Evolutionary conservation across 64 coral and sea anemone genomes (phyloP).

Genomic region (Pocillopora verrucosa): DNA sequence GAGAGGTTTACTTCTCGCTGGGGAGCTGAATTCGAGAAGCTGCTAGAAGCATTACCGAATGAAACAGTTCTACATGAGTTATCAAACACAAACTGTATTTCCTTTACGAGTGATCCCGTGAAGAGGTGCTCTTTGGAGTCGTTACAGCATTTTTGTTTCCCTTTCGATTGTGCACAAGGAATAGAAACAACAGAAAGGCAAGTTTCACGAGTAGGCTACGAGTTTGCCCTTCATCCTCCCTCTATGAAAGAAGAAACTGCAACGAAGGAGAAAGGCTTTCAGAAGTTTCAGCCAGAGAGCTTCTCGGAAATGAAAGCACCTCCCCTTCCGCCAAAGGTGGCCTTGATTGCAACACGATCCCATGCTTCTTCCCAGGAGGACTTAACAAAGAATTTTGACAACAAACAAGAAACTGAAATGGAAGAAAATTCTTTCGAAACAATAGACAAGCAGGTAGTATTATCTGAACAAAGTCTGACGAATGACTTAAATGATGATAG

Average conservation of each 20-base stretch:
- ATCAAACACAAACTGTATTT: not conserved
- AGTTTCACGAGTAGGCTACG: not conserved
- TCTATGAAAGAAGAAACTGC: not conserved
- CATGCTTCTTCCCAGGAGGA: not conserved
- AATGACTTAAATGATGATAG: not conserved
- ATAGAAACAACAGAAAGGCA: not conserved
- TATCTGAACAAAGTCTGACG: not conserved
- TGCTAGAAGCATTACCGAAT: not conserved
- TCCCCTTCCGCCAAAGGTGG: slow-evolving; percentile 1
- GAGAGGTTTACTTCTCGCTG: not conserved
- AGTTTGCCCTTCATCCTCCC: not conserved
- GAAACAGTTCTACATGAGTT: not conserved
- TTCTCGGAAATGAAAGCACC: not conserved
- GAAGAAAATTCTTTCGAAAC: not conserved
- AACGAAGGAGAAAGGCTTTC: not conserved
- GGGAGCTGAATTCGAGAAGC: not conserved
- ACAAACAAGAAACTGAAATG: slow-evolving; percentile 21
- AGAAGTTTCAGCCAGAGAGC: not conserved
- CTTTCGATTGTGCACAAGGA: not conserved
- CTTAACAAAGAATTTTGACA: not conserved
- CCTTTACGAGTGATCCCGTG: slow-evolving; percentile 1
- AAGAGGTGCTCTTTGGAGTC: not conserved
- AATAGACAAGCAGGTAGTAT: not conserved
- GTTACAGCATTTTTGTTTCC: not conserved
- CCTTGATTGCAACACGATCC: not conserved